phyloP scores from a whole-genome alignment of 2,888 invertebrate species.

The Acanthococcus lagerstroemiae region DNA sequence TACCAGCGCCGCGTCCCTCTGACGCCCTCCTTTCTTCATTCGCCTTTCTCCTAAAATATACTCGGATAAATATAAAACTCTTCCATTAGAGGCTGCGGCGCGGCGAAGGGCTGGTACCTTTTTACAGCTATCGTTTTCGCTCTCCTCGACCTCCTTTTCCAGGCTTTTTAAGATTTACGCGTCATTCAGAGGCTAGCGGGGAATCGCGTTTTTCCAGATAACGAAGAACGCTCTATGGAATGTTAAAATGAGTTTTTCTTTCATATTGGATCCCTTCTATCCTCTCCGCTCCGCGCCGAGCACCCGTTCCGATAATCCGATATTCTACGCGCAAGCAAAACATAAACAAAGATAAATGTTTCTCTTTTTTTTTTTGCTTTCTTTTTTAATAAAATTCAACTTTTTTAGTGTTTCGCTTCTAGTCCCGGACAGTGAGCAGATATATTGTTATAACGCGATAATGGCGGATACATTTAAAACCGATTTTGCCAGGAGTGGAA shows the following conservation, averaged over 20 bases:
- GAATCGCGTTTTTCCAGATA: constrained; percentile 25
- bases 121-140: constrained; percentile 28
- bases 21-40: background rate
- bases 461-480: too few species aligned
- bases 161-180: constrained; percentile 26
- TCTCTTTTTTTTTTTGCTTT: background rate
- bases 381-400: background rate
- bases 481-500: too few species aligned
- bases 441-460: too few species aligned
- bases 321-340: constrained; percentile 13
- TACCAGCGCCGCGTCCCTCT: background rate
- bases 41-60: constrained; percentile 15
- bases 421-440: too few species aligned
- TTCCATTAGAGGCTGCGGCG: constrained; percentile 19
- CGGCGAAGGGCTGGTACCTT: constrained; percentile 1
- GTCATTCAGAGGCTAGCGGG: constrained; percentile 19
- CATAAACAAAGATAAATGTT: constrained; percentile 21
- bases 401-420: background rate
- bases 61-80: constrained; percentile 27
- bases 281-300: background rate
- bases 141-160: constrained; percentile 4
- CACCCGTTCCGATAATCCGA: constrained; percentile 9
- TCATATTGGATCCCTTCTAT: constrained; percentile 27
- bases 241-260: constrained; percentile 31
- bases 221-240: constrained; percentile 31